Percentiles rank a stretch among this genome's conserved stretches.
Conservation (phyloP, 2,797 vertebrate species). For the Spheniscus humboldti region DNA sequence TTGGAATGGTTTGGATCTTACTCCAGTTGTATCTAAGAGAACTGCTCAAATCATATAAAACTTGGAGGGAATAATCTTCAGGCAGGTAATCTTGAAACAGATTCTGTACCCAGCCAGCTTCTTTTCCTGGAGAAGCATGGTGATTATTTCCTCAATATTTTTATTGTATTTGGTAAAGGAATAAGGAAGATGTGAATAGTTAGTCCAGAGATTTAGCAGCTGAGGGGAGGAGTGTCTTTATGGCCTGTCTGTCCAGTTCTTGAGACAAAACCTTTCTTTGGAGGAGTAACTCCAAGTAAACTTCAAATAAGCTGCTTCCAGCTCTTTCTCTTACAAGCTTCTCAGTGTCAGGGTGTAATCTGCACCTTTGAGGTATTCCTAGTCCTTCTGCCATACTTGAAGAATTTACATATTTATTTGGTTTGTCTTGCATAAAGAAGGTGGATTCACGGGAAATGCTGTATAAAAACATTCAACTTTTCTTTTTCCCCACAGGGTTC, state of each 20-base stretch:
- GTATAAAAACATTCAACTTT: neutral
- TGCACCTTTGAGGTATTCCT: neutral
- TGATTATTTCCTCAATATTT: neutral
- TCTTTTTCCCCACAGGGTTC: conserved; percentile 76
- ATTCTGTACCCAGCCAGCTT: neutral
- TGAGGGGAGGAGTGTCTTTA: neutral
- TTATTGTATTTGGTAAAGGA: neutral
- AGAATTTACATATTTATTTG: neutral
- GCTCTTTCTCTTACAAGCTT: neutral
- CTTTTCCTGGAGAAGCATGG: neutral
- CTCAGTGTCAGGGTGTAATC: neutral
- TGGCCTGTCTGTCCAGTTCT: neutral
- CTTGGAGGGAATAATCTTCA: neutral
- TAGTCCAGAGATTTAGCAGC: neutral
- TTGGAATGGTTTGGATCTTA: neutral
- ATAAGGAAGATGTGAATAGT: neutral
- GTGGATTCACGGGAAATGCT: neutral
- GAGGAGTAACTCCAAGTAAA: neutral
- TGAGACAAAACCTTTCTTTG: neutral
- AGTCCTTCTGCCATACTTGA: neutral
- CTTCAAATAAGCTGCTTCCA: neutral
- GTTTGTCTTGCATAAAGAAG: neutral
- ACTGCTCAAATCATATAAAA: neutral
- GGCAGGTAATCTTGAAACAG: neutral
- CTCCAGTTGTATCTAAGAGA: neutral